Conservation (phyloP, 2,113 vertebrate genomes). For the Dasyurus viverrinus region DNA sequence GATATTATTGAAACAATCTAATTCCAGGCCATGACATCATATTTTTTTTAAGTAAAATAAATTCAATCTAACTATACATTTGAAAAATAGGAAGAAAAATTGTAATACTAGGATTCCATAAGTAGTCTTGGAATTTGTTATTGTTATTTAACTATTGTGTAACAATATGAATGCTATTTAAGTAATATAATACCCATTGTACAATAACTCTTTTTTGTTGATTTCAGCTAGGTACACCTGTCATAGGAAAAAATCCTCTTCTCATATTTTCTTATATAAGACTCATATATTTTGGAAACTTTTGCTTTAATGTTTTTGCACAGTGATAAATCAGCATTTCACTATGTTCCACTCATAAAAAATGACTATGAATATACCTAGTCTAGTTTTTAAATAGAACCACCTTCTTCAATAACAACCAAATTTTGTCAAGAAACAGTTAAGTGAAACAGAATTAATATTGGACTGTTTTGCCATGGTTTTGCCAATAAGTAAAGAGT, state of each 20-base stretch:
- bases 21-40: constrained; percentile 1
- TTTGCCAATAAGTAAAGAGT: too few relatives aligned
- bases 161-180: not conserved
- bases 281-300: not conserved
- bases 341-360: not conserved
- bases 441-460: not conserved
- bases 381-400: not conserved
- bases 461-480: not conserved
- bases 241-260: not conserved
- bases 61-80: not conserved
- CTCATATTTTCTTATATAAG: not conserved
- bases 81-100: not conserved
- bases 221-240: not conserved
- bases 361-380: not conserved
- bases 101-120: not conserved
- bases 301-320: not conserved
- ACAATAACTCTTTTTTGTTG: not conserved
- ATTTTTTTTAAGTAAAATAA: not conserved
- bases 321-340: not conserved
- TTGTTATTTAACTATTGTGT: not conserved
- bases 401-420: not conserved
- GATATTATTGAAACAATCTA: not conserved
- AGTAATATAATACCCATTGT: not conserved
- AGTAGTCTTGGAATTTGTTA: not conserved
- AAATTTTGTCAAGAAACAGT: not conserved